Percentiles rank a stretch among this genome's conserved stretches.
Conservation (phyloP, 2,888 invertebrate species). For the Smittia aterrima region DNA sequence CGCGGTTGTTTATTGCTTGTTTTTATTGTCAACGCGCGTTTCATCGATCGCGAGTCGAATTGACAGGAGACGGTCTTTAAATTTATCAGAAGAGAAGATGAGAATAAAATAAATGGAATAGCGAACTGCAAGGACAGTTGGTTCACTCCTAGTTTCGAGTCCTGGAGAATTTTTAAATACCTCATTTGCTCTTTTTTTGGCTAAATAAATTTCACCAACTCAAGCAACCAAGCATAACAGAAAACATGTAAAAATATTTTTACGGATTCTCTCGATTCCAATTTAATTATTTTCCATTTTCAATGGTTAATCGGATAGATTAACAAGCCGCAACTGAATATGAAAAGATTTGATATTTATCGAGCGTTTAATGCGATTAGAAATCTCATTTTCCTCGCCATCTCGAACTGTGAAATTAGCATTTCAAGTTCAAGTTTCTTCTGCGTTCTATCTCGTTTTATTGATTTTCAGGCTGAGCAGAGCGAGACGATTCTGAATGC, state of each 20-base stretch:
- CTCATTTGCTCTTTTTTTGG: too few relatives aligned
- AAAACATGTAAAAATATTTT: background rate
- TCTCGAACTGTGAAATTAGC: background rate
- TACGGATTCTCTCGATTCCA: background rate
- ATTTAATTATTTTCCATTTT: constrained; percentile 5
- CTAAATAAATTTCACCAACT: too few relatives aligned
- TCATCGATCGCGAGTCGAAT: too few relatives aligned
- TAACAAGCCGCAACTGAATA: constrained; percentile 2
- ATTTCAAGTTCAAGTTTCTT: background rate
- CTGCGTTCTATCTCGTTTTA: background rate
- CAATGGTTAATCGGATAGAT: constrained; percentile 1
- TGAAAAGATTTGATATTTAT: background rate
- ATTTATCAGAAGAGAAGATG: too few relatives aligned
- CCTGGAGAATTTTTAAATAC: too few relatives aligned
- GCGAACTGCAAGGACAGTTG: too few relatives aligned
- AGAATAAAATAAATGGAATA: too few relatives aligned
- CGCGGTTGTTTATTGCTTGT: background rate
- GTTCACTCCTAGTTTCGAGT: too few relatives aligned
- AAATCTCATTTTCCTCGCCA: background rate
- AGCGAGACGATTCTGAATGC: background rate
- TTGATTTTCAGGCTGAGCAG: background rate
- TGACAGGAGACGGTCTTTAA: too few relatives aligned
- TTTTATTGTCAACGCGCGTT: too few relatives aligned
- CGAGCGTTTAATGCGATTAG: background rate
- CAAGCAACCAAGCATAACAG: background rate